Evolutionary conservation across 2,888 invertebrate genomes (phyloP).

Genomic region (Pegoplata infirma): DNA sequence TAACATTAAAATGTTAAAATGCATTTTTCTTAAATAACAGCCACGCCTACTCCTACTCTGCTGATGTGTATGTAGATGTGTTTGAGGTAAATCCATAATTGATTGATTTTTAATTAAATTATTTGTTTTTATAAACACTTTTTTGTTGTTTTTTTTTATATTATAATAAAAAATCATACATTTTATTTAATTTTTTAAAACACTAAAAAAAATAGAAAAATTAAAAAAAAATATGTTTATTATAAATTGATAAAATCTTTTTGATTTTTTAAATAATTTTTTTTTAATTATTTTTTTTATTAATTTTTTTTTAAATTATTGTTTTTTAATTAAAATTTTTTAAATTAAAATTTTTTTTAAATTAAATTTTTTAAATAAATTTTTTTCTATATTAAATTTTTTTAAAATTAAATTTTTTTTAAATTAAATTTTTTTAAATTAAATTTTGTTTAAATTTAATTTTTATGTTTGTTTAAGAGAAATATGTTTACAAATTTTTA

Average conservation of each 20-base stretch:
- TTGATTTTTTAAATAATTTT: background rate
- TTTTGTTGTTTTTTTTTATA: background rate
- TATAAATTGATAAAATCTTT: background rate
- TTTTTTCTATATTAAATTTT: background rate
- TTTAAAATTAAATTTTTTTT: too few relatives aligned
- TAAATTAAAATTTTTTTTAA: background rate
- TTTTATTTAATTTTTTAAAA: conserved; percentile 11
- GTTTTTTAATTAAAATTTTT: too few relatives aligned
- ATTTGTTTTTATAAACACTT: background rate
- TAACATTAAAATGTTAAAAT: conserved; percentile 49
- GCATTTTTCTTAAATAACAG: conserved; percentile 42
- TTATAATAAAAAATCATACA: conserved; percentile 34
- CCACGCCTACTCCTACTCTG: conserved; percentile 64
- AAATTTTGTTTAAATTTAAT: background rate
- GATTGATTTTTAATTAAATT: conserved; percentile 13
- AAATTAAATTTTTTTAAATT: too few relatives aligned
- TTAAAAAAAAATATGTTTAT: background rate
- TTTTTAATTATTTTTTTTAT: background rate
- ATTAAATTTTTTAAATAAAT: background rate
- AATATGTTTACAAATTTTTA: background rate
- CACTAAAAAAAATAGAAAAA: background rate
- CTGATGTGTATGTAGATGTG: conserved; percentile 3
- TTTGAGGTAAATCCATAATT: conserved; percentile 47
- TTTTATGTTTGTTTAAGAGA: conserved; percentile 18
- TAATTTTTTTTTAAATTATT: too few relatives aligned